Conservation (phyloP, 1,140 invertebrate species). For the Drosophila kepulauana region DNA sequence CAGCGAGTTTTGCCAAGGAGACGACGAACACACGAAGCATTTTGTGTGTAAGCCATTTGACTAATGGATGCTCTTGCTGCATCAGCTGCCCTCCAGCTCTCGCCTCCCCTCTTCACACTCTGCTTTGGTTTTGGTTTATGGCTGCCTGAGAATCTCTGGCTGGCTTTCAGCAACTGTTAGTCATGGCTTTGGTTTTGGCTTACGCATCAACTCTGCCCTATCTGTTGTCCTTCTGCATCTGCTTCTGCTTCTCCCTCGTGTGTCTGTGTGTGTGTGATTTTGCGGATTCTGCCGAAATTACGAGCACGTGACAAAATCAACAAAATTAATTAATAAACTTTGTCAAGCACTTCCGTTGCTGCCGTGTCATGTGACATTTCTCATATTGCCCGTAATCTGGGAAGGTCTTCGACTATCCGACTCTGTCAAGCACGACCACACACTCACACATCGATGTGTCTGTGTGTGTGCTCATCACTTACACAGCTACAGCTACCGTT, state of each 20-base stretch:
- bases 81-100: conserved; percentile 9
- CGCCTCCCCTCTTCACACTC: not conserved
- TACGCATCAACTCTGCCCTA: conserved; percentile 28
- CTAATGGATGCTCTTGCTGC: conserved; percentile 67
- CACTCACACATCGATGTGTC: conserved; percentile 1
- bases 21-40: conserved; percentile 48
- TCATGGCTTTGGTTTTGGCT: conserved; percentile 67
- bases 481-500: conserved; percentile 13
- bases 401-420: conserved; percentile 23
- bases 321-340: conserved; percentile 84
- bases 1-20: conserved; percentile 19
- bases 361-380: conserved; percentile 74
- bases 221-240: not conserved
- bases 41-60: conserved; percentile 72
- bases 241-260: not conserved
- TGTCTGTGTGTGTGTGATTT: conserved; percentile 62
- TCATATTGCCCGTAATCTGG: conserved; percentile 64
- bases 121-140: not conserved
- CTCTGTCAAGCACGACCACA: conserved; percentile 8
- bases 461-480: conserved; percentile 22
- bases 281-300: conserved; percentile 75
- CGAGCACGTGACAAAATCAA: conserved; percentile 82
- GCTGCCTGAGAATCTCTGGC: conserved; percentile 48
- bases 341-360: conserved; percentile 75
- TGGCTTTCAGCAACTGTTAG: conserved; percentile 69